Base-by-base conservation (phyloP, 2,888 invertebrate species). In the Gymnocheta viridis region DNA sequence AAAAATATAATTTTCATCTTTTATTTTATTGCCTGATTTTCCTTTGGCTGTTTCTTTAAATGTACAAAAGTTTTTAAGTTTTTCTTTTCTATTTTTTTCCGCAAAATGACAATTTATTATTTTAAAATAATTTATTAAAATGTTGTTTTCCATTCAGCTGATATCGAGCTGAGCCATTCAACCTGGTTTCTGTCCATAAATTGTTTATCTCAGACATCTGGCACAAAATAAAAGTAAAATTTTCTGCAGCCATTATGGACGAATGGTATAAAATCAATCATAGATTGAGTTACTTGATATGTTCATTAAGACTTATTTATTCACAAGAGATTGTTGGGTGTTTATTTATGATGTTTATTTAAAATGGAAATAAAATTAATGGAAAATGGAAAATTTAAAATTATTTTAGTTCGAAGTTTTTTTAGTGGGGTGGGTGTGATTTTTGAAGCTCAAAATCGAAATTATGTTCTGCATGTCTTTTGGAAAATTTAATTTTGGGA, bases 91-190 rank as follows among this genome's bases (percentile, higher is more conserved):
- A 4, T 12, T 32, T 32, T 44, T 44, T n/a, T 24, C 0, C 17
- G 27, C 64, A 19, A 70, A 79, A 74, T 83, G 82, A 74, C 79
- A 79, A 79, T 83, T 83, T 76, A 70, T 79, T 74, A 76, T 66
- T 76, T 79, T 24, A 70, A 83, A 79, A 76, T 74, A 83, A 83
- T 83, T 79, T 79, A 76, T 83, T 79, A 74, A 79, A 79, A 51
- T 77, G 49, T 67, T 73, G 51, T 58, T 66, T 64, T 35, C n/a
- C 47, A 17, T 78, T 62, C 14, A n/a, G 56, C 54, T 76, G 32
- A 56, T 64, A 41, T 29, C 17, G 22, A 22, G 10, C 32, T 22
- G 47, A 29, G 10, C 24, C 12, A 62, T n/a, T 24, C 19, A 49
- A 67, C 27, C 60, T 69, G 78, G 78, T 44, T 54, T 64, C 9